These are phyloP conservation scores for Trachymyrmex septentrionalis DNA, from an alignment of 1,140 invertebrate genomes.

Conservation along the genomic window DNA sequence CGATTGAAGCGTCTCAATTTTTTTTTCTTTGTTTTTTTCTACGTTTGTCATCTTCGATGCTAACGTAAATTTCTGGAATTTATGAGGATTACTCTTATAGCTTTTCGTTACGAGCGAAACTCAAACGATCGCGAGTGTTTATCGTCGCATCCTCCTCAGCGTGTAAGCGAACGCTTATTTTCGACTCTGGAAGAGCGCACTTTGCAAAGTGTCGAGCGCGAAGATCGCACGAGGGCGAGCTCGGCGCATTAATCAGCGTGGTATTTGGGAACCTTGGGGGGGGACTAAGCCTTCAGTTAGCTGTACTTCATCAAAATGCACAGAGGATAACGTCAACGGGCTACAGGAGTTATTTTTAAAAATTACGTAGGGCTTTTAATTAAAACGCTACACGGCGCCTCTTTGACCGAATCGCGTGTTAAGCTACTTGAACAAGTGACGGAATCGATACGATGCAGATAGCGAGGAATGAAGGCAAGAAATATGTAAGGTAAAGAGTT, in stretches of 20 bases:
- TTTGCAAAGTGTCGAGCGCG: slow-evolving; percentile 42
- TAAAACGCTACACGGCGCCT: slow-evolving; percentile 9
- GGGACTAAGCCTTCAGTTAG: slow-evolving; percentile 33
- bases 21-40: too few relatives aligned
- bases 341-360: slow-evolving; percentile 40
- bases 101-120: neutral
- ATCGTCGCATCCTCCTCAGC: slow-evolving; percentile 5
- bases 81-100: slow-evolving; percentile 5
- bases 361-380: slow-evolving; percentile 37
- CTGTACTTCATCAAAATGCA: slow-evolving; percentile 45
- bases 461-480: neutral
- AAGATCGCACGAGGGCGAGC: slow-evolving; percentile 42
- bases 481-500: slow-evolving; percentile 29
- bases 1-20: neutral
- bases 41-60: neutral
- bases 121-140: slow-evolving; percentile 21
- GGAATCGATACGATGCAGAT: slow-evolving; percentile 26
- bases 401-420: slow-evolving; percentile 17
- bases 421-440: slow-evolving; percentile 31
- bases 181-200: slow-evolving; percentile 44
- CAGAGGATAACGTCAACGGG: slow-evolving; percentile 32
- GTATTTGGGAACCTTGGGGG: slow-evolving; percentile 19
- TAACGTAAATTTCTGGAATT: neutral
- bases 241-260: slow-evolving; percentile 45
- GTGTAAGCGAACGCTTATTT: slow-evolving; percentile 46